These are phyloP conservation scores for Chrysogorgia sp. DNA, from an alignment of 92 coral and sea anemone genomes.

Conservation along the genomic window DNA sequence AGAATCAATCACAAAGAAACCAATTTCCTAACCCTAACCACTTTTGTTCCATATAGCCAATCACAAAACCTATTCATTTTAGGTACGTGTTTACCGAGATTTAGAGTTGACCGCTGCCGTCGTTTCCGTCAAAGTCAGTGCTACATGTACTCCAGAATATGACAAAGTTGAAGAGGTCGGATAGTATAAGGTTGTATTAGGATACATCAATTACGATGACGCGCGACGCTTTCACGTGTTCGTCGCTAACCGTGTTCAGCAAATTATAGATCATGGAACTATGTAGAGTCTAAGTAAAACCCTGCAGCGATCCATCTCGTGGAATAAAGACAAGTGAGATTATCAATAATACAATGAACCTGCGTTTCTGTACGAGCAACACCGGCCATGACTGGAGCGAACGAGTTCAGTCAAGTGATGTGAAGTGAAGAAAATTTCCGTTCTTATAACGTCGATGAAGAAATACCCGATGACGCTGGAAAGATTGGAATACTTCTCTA, in stretches of 20 bases:
- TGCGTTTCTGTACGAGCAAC: conserved; percentile 60
- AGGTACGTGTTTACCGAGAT: too few relatives aligned
- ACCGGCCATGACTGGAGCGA: conserved; percentile 42
- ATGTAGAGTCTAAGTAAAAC: too few relatives aligned
- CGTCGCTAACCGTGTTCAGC: conserved; percentile 71
- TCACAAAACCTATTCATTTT: too few relatives aligned
- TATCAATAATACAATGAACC: conserved; percentile 67
- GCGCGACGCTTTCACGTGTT: too few relatives aligned
- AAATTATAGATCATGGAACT: conserved; percentile 59
- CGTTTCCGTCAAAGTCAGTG: conserved; percentile 42
- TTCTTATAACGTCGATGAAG: conserved; percentile 14
- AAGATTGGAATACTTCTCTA: conserved; percentile 52
- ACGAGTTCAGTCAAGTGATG: background rate
- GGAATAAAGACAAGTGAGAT: conserved; percentile 69
- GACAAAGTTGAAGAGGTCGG: conserved; percentile 39
- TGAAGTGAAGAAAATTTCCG: conserved; percentile 42
- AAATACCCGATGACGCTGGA: conserved; percentile 10
- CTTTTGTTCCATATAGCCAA: too few relatives aligned
- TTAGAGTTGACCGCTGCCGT: conserved; percentile 63
- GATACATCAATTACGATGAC: too few relatives aligned
- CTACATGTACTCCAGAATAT: conserved; percentile 35
- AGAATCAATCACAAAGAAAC: too few relatives aligned
- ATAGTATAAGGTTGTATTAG: conserved; percentile 42
- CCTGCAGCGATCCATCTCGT: conserved; percentile 59
- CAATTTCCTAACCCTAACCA: too few relatives aligned